A percentile compares a stretch with the other conserved stretches of the same genome.
Conservation (phyloP, 2,888 invertebrate species). For the Drosophila ezoana region DNA sequence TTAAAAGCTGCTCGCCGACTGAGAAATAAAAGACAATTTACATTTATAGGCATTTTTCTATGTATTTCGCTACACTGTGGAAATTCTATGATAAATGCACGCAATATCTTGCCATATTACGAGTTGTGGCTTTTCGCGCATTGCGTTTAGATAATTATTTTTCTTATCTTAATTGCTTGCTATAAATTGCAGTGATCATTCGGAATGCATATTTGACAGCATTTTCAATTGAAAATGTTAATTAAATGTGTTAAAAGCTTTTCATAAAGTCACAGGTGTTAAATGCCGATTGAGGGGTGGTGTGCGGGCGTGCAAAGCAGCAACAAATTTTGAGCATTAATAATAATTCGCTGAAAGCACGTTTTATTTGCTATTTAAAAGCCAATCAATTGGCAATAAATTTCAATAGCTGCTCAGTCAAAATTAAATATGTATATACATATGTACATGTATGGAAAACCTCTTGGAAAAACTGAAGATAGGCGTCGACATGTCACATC, state of each 20-base stretch:
- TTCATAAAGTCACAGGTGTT: conserved; percentile 61
- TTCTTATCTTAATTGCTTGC: conserved; percentile 52
- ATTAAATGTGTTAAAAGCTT: conserved; percentile 73
- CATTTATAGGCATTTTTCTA: background rate
- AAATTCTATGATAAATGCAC: conserved; percentile 15
- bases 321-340: conserved; percentile 39
- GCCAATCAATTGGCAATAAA: conserved; percentile 77
- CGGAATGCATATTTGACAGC: conserved; percentile 28
- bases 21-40: conserved; percentile 5
- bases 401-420: conserved; percentile 66
- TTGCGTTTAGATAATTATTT: conserved; percentile 24
- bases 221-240: conserved; percentile 42
- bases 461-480: conserved; percentile 44
- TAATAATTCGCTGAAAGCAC: conserved; percentile 60
- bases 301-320: background rate
- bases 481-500: conserved; percentile 71
- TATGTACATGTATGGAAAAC: conserved; percentile 27
- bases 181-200: conserved; percentile 41
- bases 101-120: background rate
- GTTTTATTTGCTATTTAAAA: conserved; percentile 64
- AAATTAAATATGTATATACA: conserved; percentile 32
- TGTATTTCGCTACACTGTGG: background rate
- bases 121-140: background rate
- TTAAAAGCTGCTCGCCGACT: conserved; percentile 4
- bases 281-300: conserved; percentile 8